phyloP scores from a whole-genome alignment of 2,888 invertebrate genomes.

The Pantelozetes paolii region DNA sequence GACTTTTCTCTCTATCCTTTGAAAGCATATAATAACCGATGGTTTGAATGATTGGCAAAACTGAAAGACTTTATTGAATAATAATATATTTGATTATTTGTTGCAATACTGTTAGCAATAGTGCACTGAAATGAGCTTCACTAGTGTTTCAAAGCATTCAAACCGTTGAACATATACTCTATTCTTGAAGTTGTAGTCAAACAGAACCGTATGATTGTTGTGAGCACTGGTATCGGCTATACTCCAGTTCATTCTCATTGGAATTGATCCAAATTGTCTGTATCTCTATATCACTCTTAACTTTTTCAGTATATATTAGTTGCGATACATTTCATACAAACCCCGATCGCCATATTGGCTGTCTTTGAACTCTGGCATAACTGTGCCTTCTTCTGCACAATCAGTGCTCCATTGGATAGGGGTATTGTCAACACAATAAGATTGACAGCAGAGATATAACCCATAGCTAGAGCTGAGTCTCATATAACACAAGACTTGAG shows the following conservation, averaged over 20 bases:
- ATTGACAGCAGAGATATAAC: conserved; percentile 22
- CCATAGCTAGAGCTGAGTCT: conserved; percentile 5
- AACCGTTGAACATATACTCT: neutral
- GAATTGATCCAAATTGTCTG: conserved; percentile 2
- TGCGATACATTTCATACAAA: conserved; percentile 22
- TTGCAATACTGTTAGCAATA: neutral
- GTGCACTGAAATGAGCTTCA: neutral
- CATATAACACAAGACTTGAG: conserved; percentile 25
- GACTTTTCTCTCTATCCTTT: too few species aligned
- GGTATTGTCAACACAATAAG: conserved; percentile 26
- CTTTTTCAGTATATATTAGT: conserved; percentile 19
- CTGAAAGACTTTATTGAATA: neutral
- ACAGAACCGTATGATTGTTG: conserved; percentile 1
- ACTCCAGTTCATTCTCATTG: conserved; percentile 4
- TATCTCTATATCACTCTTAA: conserved; percentile 14
- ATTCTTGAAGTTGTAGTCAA: neutral
- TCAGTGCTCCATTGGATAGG: neutral
- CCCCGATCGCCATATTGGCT: conserved; percentile 18
- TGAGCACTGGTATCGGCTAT: neutral
- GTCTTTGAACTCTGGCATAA: conserved; percentile 11
- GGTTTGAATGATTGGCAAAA: neutral
- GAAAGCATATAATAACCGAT: too few species aligned
- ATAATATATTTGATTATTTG: conserved; percentile 21
- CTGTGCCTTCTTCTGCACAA: neutral
- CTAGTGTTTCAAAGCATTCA: neutral